Base-by-base conservation (phyloP, 2,888 invertebrate genomes). In the Tanypteryx hageni region DNA sequence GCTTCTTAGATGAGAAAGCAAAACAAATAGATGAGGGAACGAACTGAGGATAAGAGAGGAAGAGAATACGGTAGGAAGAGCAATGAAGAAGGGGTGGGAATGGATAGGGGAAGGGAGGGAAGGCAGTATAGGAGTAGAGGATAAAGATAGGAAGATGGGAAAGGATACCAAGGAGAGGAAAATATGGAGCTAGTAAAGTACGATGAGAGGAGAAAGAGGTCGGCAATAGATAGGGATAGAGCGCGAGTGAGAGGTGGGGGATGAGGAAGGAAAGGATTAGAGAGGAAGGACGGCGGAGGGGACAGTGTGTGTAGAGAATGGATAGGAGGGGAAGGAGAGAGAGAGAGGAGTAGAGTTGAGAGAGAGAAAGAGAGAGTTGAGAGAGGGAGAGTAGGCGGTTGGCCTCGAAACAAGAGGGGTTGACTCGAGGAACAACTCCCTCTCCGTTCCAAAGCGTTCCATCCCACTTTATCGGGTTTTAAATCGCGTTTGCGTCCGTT, bases 401-500 rank as follows among this genome's bases (percentile, higher is more conserved):
- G 89, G 89, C 89, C 89, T 89, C 89, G 89, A 89, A 76, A 89
- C 64, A 18, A 64, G 89, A 64, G 31, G 89, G 89, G 64, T 18
- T 7, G 85, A 86, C 59, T 16, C 31, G 85, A 22, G 64, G 64
- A 64, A 89, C 44, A n/a, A 44, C 44, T 89, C 64, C 64, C n/a
- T 59, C 22, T 31, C 59, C 27, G 27, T 27, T 58, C 85, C 85
- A 11, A 85, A 58, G 58, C 85, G 85, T 85, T 86, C 86, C 86
- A 86, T 86, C 89, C 89, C 89, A 89, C 68, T 89, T 89, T 89
- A 89, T 89, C 89, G 64, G 89, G 89, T 64, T 89, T 89, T 89
- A 89, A 89, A 89, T 89, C 89, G 89, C 64, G 86, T 86, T 86
- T 59, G 57, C 85, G 85, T 85, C 85, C 85, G 16, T 85, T 85